A percentile compares a stretch with the other conserved stretches of the same genome.
Evolutionary conservation across 2,888 invertebrate genomes (phyloP).

Genomic region (Eupelmus urozonus): DNA sequence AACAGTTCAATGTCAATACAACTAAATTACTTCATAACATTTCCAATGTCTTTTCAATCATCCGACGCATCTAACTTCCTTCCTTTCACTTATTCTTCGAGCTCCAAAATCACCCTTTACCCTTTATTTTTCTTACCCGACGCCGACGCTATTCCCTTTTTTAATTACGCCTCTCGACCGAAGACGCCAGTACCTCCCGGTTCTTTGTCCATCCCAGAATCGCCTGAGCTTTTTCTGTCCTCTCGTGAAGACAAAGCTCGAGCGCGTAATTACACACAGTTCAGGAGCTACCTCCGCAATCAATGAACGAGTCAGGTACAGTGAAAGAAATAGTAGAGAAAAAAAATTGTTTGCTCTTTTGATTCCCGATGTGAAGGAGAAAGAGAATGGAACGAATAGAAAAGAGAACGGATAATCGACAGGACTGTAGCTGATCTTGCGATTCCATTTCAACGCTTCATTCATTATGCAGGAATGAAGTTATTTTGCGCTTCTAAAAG

Average conservation of each 20-base stretch:
- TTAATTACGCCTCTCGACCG: constrained; percentile 29
- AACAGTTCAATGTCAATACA: no score
- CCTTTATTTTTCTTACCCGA: not conserved
- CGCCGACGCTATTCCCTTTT: not conserved
- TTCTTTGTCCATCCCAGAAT: constrained; percentile 38
- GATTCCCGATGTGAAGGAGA: not conserved
- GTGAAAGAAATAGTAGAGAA: no score
- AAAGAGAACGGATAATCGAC: not conserved
- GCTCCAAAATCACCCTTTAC: not conserved
- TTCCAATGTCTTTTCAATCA: no score
- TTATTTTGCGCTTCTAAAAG: no score
- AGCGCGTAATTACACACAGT: constrained; percentile 45
- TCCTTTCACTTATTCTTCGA: not conserved
- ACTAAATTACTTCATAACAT: no score
- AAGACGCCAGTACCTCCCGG: not conserved
- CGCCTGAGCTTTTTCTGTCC: constrained; percentile 2
- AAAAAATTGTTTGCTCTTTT: constrained; percentile 19
- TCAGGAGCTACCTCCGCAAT: no score
- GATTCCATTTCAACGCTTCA: constrained; percentile 6
- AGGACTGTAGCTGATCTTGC: not conserved
- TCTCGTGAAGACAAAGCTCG: constrained; percentile 24
- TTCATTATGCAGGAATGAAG: not conserved
- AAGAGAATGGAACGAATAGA: no score
- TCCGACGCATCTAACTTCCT: no score
- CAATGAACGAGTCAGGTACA: constrained; percentile 11